These are phyloP conservation scores for Arizona elegans DNA, from an alignment of 2,113 vertebrate species.

Conservation along the genomic window DNA sequence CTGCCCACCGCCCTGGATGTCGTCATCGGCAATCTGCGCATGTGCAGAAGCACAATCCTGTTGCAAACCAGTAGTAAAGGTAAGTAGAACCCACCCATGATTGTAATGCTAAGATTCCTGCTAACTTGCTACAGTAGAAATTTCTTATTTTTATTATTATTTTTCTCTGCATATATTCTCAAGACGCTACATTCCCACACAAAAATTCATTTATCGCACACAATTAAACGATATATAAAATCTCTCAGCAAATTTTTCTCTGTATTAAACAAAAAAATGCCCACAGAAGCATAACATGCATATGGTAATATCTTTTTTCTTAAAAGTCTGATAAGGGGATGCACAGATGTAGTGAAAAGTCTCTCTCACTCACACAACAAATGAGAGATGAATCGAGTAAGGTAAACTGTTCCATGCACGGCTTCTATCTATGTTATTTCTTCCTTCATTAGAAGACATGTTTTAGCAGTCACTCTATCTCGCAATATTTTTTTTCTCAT, in stretches of 20 bases:
- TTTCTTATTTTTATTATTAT: not conserved
- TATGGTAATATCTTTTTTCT: constrained; percentile 23
- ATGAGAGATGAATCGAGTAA: constrained; percentile 67
- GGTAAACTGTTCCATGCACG: constrained; percentile 80
- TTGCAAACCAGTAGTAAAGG: no score
- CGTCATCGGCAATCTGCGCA: no score
- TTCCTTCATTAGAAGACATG: not conserved
- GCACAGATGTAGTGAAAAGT: constrained; percentile 43
- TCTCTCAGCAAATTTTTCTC: not conserved
- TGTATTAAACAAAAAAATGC: not conserved
- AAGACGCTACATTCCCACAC: not conserved
- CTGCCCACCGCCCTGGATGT: no score
- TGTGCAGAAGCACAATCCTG: no score
- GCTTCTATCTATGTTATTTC: constrained; percentile 43
- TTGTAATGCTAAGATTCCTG: not conserved
- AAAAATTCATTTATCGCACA: not conserved
- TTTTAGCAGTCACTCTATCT: not conserved
- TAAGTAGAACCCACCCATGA: no score
- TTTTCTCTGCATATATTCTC: not conserved
- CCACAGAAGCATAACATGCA: constrained; percentile 51
- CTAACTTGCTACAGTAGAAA: not conserved
- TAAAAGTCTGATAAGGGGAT: constrained; percentile 42
- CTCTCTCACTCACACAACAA: constrained; percentile 61
- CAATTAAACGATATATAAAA: not conserved
- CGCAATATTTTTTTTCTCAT: rapidly evolving